Conservation (phyloP, 2,888 invertebrate species). For the Cosmorhoe ocellata region DNA sequence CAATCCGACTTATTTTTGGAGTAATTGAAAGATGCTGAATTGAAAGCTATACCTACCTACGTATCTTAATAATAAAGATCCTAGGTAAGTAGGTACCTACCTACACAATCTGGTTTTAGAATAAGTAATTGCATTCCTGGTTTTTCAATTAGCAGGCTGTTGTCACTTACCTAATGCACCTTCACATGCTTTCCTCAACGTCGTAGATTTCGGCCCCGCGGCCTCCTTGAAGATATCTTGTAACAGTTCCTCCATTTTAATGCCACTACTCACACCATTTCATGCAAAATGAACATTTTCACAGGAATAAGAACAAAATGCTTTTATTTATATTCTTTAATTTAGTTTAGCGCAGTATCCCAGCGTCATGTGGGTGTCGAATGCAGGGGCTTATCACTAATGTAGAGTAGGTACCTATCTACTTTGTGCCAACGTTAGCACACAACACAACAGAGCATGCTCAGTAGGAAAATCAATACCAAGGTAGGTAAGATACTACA, state of each 20-base stretch:
- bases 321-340: conserved; percentile 1
- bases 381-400: conserved; percentile 56
- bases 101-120: too few relatives aligned
- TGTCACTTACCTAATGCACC: conserved; percentile 88
- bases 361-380: conserved; percentile 51
- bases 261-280: conserved; percentile 24
- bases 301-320: conserved; percentile 6
- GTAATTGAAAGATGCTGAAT: too few relatives aligned
- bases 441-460: conserved; percentile 61
- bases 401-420: too few relatives aligned
- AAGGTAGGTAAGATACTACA: too few relatives aligned
- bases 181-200: conserved; percentile 91
- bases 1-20: too few relatives aligned
- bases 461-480: conserved; percentile 73
- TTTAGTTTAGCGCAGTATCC: conserved; percentile 7
- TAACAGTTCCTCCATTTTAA: conserved; percentile 90
- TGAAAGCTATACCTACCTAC: too few relatives aligned
- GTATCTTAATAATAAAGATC: too few relatives aligned
- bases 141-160: not conserved
- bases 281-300: conserved; percentile 21
- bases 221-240: conserved; percentile 93
- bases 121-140: not conserved
- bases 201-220: conserved; percentile 88
- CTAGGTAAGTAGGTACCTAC: too few relatives aligned
- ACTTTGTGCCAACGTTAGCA: conserved; percentile 48